phyloP scores from a whole-genome alignment of 2,113 vertebrate genomes.

The Amazona guildingii region DNA sequence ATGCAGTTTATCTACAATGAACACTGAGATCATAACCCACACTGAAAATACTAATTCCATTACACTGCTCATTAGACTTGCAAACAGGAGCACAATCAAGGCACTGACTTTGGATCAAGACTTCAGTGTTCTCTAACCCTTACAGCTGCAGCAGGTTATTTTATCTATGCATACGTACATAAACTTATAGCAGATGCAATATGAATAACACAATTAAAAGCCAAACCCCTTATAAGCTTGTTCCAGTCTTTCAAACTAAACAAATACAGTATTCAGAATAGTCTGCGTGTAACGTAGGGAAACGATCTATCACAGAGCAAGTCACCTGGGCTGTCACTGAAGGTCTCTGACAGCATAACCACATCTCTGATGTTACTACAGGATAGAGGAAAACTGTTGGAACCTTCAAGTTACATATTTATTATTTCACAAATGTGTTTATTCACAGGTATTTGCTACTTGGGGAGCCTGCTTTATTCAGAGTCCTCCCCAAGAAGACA shows the following conservation, averaged over 20 bases:
- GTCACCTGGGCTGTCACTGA: neutral
- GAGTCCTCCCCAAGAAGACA: neutral
- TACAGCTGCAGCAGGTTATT: neutral
- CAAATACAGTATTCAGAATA: neutral
- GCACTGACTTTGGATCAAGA: neutral
- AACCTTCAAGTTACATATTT: neutral
- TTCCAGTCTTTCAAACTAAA: neutral
- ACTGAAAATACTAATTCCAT: neutral
- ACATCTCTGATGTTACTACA: neutral
- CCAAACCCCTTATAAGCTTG: neutral
- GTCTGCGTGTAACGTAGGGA: rapidly evolving
- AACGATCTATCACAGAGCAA: neutral
- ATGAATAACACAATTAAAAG: neutral
- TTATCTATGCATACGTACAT: neutral
- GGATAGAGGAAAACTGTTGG: neutral
- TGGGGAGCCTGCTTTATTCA: neutral
- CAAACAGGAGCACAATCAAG: neutral
- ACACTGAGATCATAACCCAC: neutral
- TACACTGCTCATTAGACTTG: neutral
- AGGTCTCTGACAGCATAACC: neutral
- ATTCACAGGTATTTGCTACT: neutral
- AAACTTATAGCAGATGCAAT: neutral
- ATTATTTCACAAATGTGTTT: neutral
- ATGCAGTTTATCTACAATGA: neutral
- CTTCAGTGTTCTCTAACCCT: neutral